Percentiles rank a stretch among this genome's conserved stretches.
Conservation (phyloP, 2,797 vertebrate species). For the Enteromius argenteus region DNA sequence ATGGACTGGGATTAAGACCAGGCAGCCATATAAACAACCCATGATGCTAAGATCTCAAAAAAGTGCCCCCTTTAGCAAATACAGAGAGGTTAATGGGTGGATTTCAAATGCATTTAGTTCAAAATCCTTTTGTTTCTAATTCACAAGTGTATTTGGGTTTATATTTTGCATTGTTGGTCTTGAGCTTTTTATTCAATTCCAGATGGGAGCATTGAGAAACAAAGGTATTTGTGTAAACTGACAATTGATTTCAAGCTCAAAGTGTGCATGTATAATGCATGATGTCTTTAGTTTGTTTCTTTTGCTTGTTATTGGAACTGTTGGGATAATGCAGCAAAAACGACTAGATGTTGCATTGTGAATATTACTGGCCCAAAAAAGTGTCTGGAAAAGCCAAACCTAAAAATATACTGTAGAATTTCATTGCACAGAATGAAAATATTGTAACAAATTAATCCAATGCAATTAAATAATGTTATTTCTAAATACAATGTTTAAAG, state of each 20-base stretch:
- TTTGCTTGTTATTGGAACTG: constrained; percentile 7
- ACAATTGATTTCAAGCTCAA: constrained; percentile 34
- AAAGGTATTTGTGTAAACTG: constrained; percentile 20
- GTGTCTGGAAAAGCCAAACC: background rate
- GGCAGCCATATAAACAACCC: constrained; percentile 48
- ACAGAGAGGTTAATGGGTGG: constrained; percentile 58
- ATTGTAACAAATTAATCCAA: background rate
- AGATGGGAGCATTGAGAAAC: constrained; percentile 6
- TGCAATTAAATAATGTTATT: background rate
- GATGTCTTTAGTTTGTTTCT: background rate
- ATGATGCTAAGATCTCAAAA: constrained; percentile 16
- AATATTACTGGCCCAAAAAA: background rate
- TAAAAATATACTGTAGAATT: background rate
- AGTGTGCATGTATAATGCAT: constrained; percentile 34
- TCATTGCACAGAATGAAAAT: background rate
- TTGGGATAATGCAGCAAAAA: background rate
- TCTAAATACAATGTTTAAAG: background rate
- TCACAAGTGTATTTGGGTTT: background rate
- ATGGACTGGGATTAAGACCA: constrained; percentile 49
- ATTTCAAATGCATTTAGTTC: constrained; percentile 59
- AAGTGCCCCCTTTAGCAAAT: background rate
- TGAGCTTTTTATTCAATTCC: background rate
- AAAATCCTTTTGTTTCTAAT: constrained; percentile 47
- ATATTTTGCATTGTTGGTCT: background rate
- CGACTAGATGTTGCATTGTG: background rate